A percentile compares a stretch with the other conserved stretches of the same genome.
Evolutionary conservation across 1,140 invertebrate species (phyloP).

Genomic region (Zaprionus africanus): DNA sequence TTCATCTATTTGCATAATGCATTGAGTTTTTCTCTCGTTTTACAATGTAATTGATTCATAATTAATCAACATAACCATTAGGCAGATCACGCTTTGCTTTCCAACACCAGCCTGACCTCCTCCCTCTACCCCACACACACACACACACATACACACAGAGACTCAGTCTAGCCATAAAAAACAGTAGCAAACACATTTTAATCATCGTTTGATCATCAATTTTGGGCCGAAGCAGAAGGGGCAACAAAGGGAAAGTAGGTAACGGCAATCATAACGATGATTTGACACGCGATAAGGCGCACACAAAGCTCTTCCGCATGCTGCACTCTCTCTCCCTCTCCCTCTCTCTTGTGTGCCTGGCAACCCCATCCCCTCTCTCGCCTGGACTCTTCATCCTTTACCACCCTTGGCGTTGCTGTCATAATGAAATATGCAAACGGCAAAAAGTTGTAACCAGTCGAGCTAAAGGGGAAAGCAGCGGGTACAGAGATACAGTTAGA

Average conservation of each 20-base stretch:
- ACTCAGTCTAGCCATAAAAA: slow-evolving; percentile 24
- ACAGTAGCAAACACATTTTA: slow-evolving; percentile 72
- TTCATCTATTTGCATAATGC: slow-evolving; percentile 3
- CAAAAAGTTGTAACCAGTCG: slow-evolving; percentile 45
- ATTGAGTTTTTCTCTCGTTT: slow-evolving; percentile 37
- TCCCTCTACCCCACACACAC: too few relatives aligned
- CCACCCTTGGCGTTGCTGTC: slow-evolving; percentile 33
- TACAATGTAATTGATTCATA: slow-evolving; percentile 81
- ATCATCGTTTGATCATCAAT: slow-evolving; percentile 83
- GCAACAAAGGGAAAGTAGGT: slow-evolving; percentile 16
- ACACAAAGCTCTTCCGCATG: slow-evolving; percentile 33
- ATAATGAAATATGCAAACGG: slow-evolving; percentile 78
- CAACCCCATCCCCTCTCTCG: background rate
- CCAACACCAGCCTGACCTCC: slow-evolving; percentile 3
- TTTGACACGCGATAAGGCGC: slow-evolving; percentile 82
- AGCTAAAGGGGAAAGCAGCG: background rate
- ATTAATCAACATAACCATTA: slow-evolving; percentile 80
- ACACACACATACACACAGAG: too few relatives aligned
- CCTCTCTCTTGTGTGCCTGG: background rate
- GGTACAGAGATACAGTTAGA: slow-evolving; percentile 16
- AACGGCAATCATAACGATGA: slow-evolving; percentile 78
- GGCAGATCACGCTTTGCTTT: slow-evolving; percentile 20
- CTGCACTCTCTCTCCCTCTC: slow-evolving; percentile 24
- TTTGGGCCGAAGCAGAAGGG: slow-evolving; percentile 5
- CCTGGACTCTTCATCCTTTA: too few relatives aligned